Base-by-base conservation (phyloP, 2,888 invertebrate species). In the Hololepta plana region DNA sequence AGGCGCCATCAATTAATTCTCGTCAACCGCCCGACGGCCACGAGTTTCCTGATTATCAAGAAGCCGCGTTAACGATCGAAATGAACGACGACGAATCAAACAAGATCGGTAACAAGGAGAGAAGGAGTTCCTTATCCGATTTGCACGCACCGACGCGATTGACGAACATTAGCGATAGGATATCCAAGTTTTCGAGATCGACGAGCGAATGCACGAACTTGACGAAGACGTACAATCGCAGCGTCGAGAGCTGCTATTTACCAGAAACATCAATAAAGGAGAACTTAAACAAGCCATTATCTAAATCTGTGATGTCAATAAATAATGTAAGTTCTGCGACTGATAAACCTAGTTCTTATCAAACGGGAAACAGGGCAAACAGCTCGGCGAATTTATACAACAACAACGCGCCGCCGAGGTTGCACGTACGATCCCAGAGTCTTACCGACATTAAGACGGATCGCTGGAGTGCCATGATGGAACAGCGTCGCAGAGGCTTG, bases 21-120 rank as follows among this genome's bases (percentile, higher is more conserved):
- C 64, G 80, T 41, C 72, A 76, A 49, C 80, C 80, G 37, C 80
- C 80, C 21, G 80, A 81, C 53, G 80, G 80, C 41, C 76, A 79
- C 52, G 81, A 81, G 52, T 79, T 79, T 49, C 79, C 80, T 23
- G 72, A 71, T 40, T 69, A 65, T 40, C 60, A 70, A 40, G 75
- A 76, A 47, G 57, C 59, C 42, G 48, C 33, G 28, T 26, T 23
- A 21, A 20, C 20, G n/a, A n/a, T n/a, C n/a, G n/a, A n/a, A n/a
- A n/a, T n/a, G n/a, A n/a, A n/a, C n/a, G n/a, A n/a, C n/a, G 11
- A 12, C 29, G 15, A 35, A 59, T 34, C 49, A 56, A 36, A 29
- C 41, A 38, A 49, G 57, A 33, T 44, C 55, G 30, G 49, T 53
- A 21, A 41, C 59, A 12, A 53, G 57, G 13, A 49, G 55, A 20